A percentile compares a stretch with the other conserved stretches of the same genome.
phyloP scores from a whole-genome alignment of 2,797 vertebrate genomes.

The Centropyge bicolor region DNA sequence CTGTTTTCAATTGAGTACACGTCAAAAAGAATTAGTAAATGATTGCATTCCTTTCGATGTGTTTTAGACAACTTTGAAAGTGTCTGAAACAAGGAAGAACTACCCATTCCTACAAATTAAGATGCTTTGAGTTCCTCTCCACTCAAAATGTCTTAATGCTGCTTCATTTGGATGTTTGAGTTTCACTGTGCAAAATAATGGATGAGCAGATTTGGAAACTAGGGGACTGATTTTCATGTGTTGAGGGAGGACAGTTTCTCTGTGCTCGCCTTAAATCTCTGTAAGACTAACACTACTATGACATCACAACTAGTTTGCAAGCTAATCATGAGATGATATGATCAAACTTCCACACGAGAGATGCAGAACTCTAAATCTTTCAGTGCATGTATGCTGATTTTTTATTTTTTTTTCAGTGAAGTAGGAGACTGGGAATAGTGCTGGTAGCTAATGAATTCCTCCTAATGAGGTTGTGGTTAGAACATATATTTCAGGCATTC shows the following conservation, averaged over 20 bases:
- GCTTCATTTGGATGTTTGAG: not conserved
- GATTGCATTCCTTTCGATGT: too few species aligned
- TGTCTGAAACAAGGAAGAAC: not conserved
- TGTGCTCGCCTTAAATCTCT: not conserved
- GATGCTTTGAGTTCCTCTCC: not conserved
- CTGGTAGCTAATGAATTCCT: constrained; percentile 3
- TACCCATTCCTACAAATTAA: not conserved
- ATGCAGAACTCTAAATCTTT: not conserved
- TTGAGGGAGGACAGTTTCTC: not conserved
- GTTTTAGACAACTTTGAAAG: constrained; percentile 9
- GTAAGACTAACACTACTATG: not conserved
- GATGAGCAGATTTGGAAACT: not conserved
- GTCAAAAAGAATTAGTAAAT: too few species aligned
- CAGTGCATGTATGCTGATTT: not conserved
- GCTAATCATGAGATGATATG: not conserved
- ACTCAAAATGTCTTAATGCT: not conserved
- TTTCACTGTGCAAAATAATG: constrained; percentile 1
- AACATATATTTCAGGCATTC: not conserved
- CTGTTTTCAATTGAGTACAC: too few species aligned
- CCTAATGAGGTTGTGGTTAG: not conserved
- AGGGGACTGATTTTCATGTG: not conserved
- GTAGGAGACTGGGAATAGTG: not conserved
- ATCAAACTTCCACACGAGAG: not conserved
- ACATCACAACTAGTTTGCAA: not conserved
- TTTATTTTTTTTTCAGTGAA: not conserved